Percentiles rank a stretch among this genome's conserved stretches.
Evolutionary conservation across 2,113 vertebrate genomes (phyloP).

Genomic region (Cyanoramphus novaezelandiae): DNA sequence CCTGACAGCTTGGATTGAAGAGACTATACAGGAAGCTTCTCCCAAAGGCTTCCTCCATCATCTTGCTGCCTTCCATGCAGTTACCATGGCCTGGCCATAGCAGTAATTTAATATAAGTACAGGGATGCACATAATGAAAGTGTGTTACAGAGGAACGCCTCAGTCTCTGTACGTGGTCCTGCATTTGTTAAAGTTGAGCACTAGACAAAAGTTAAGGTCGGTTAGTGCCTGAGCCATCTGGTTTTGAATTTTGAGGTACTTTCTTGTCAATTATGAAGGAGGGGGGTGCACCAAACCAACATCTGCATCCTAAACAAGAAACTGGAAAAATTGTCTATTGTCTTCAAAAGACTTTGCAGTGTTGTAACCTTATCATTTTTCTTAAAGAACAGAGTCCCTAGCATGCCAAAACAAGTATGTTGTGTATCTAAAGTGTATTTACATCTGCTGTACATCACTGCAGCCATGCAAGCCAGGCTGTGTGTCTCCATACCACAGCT

Average conservation of each 20-base stretch:
- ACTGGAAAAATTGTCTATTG: background rate
- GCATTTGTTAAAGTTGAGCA: rapidly evolving
- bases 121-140: background rate
- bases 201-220: background rate
- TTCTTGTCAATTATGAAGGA: background rate
- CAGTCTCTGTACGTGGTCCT: rapidly evolving
- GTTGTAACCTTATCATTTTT: background rate
- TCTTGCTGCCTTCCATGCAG: background rate
- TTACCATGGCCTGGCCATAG: background rate
- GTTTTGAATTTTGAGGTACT: background rate
- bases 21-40: rapidly evolving
- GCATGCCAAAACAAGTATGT: background rate
- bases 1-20: background rate
- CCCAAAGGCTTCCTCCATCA: background rate
- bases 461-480: background rate
- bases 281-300: background rate
- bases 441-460: background rate
- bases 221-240: background rate
- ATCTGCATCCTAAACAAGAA: background rate
- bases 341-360: background rate
- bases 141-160: rapidly evolving
- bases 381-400: background rate
- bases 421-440: background rate
- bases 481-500: background rate
- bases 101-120: background rate